Evolutionary conservation across 2,888 invertebrate species (phyloP).

Genomic region (Horisme vitalbata): DNA sequence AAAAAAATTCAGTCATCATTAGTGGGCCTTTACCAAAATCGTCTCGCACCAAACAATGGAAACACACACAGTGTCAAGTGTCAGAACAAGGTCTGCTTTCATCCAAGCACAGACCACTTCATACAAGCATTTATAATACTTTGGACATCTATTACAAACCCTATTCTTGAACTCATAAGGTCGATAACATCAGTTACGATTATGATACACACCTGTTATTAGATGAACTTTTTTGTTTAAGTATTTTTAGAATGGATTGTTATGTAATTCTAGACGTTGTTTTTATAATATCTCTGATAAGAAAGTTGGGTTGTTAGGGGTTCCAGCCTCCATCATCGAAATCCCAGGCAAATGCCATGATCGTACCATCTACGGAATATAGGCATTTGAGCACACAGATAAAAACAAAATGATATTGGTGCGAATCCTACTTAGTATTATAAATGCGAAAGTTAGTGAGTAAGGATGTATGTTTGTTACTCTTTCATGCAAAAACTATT

Average conservation of each 20-base stretch:
- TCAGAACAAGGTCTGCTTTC: constrained; percentile 75
- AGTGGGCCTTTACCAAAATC: not conserved
- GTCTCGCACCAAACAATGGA: constrained; percentile 47
- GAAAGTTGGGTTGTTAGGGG: too few species aligned
- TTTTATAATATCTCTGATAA: too few species aligned
- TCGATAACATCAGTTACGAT: constrained; percentile 22
- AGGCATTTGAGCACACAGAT: too few species aligned
- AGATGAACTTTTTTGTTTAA: constrained; percentile 26
- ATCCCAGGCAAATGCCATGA: too few species aligned
- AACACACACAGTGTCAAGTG: constrained; percentile 64
- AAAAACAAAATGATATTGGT: too few species aligned
- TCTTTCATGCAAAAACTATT: too few species aligned
- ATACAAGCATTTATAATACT: constrained; percentile 16
- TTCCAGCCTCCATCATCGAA: too few species aligned
- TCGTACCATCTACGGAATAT: too few species aligned
- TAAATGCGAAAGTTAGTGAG: too few species aligned
- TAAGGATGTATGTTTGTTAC: too few species aligned
- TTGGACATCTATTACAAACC: constrained; percentile 25
- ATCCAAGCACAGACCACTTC: constrained; percentile 57
- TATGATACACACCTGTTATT: constrained; percentile 30
- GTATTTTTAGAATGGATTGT: constrained; percentile 30
- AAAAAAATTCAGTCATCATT: not conserved
- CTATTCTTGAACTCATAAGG: constrained; percentile 1
- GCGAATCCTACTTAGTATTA: too few species aligned
- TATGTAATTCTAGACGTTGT: constrained; percentile 23